Percentiles rank a stretch among this genome's conserved stretches.
phyloP scores from a whole-genome alignment of 2,888 invertebrate genomes.

The Rotaria socialis region DNA sequence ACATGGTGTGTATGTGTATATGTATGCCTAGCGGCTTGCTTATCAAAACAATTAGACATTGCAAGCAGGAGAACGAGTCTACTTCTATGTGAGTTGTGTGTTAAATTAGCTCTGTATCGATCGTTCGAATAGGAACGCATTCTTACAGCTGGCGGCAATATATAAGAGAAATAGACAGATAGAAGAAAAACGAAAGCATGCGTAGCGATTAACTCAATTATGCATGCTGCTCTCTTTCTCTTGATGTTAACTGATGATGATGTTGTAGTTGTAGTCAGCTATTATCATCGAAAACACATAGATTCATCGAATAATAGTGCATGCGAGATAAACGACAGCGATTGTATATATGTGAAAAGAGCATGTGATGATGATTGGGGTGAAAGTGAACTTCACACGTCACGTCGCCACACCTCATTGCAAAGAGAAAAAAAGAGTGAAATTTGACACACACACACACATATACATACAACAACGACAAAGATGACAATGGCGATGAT shows the following conservation, averaged over 20 bases:
- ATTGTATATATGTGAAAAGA: constrained; percentile 21
- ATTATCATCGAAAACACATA: constrained; percentile 20
- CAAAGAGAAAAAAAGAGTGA: constrained; percentile 5
- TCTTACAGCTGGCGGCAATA: constrained; percentile 20
- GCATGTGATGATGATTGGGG: constrained; percentile 23
- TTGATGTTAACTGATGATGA: constrained; percentile 13
- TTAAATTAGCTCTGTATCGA: constrained; percentile 12
- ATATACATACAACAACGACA: background rate
- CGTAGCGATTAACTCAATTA: constrained; percentile 19
- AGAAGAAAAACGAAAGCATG: constrained; percentile 9
- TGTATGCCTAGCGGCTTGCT: constrained; percentile 7
- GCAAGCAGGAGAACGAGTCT: background rate
- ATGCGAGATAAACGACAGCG: background rate
- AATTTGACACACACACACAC: constrained; percentile 1
- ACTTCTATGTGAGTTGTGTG: constrained; percentile 12
- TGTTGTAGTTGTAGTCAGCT: constrained; percentile 11
- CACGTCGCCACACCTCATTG: constrained; percentile 29
- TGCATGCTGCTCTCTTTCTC: constrained; percentile 32
- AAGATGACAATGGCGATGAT: constrained; percentile 26
- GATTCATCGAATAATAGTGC: constrained; percentile 7
- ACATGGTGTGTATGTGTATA: constrained; percentile 18
- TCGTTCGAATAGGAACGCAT: constrained; percentile 9
- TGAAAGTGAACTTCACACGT: constrained; percentile 22
- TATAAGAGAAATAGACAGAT: background rate
- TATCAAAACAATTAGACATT: constrained; percentile 19